Base-by-base conservation (phyloP, 2,888 invertebrate species). In the Biston stratarius region DNA sequence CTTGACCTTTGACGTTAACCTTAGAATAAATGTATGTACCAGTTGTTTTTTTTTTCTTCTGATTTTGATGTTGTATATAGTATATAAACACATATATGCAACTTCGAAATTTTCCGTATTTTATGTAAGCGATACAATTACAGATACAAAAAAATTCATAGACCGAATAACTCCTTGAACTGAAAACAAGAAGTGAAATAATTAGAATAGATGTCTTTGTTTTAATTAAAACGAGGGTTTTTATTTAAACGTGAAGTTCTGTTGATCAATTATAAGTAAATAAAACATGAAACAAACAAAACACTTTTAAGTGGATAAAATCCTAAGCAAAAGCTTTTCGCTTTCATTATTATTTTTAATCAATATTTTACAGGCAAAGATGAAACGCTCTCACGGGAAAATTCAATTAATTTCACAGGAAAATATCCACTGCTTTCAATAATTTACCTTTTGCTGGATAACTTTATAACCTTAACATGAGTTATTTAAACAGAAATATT, bases 401-500 rank as follows among this genome's bases (percentile, higher is more conserved):
- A 63, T 65, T 62, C 63, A 62, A 63, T 65, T 69, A 69, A 65
- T 62, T 64, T 66, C 42, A 66, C 60, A 58, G 40, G 59, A 56
- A 55, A 57, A 24, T 61, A 44, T 33, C 53, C 36, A 38, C 15
- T 55, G 24, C 38, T 56, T 55, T 61, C 61, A 33, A 55, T 61
- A 47, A 47, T 53, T 61, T 12, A 61, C 53, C 12, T 55, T 61
- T 14, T n/a, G 53, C n/a, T 55, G 33, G 38, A 55, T 15, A 38
- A 36, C 47, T 55, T 48, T 33, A 52, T 34, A 53, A 44, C 52
- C 33, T 42, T 9, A 33, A 24, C 24, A 24, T 24, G 24, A 0
- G 33, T 24, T 12, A 40, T 36, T 42, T 14, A 24, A 24, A 24
- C 24, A 24, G 42, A 40, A 42, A 49, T 7, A 36, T 11, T 57